Evolutionary conservation across 1,140 invertebrate species (phyloP).

Genomic region (Drosophila erecta): DNA sequence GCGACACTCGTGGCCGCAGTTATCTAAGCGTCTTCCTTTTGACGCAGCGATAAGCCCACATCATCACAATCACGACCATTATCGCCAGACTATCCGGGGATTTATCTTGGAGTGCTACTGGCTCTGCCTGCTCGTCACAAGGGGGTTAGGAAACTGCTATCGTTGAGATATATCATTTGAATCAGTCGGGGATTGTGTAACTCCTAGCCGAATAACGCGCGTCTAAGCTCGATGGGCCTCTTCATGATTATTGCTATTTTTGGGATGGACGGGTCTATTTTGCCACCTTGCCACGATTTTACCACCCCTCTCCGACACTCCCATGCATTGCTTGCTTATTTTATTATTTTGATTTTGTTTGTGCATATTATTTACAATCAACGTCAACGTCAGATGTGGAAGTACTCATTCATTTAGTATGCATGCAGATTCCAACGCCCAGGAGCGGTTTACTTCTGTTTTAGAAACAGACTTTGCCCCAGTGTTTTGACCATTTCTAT

Average conservation of each 20-base stretch:
- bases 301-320: not conserved
- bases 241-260: too few species aligned
- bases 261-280: too few species aligned
- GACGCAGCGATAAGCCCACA: conserved; percentile 69
- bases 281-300: too few species aligned
- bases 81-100: conserved; percentile 47
- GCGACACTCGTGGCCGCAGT: conserved; percentile 57
- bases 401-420: conserved; percentile 43
- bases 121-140: conserved; percentile 5
- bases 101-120: conserved; percentile 67
- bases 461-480: too few species aligned
- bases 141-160: not conserved
- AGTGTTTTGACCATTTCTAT: not conserved
- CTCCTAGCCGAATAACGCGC: too few species aligned
- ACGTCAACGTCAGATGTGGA: conserved; percentile 49
- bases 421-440: conserved; percentile 27
- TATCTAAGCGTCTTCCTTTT: conserved; percentile 70
- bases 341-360: conserved; percentile 58
- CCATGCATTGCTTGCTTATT: conserved; percentile 2
- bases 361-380: conserved; percentile 65
- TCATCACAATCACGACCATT: conserved; percentile 40
- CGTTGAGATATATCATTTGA: too few species aligned
- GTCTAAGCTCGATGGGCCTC: too few species aligned
- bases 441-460: conserved; percentile 2
- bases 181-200: too few species aligned